Conservation (phyloP, 2,888 invertebrate genomes). For the Melipona bicolor region DNA sequence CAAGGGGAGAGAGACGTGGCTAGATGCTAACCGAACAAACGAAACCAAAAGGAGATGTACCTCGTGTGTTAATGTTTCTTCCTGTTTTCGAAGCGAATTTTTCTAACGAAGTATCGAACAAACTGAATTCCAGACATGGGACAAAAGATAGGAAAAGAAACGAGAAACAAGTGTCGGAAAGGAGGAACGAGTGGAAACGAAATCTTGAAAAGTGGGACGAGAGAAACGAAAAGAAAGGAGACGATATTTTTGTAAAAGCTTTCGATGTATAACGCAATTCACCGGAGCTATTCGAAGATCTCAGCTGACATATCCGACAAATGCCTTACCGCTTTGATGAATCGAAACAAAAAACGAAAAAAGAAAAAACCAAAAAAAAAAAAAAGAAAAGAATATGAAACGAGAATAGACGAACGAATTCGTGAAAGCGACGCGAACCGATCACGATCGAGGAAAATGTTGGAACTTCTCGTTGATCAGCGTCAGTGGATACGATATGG, state of each 20-base stretch:
- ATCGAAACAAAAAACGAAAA: slow-evolving; percentile 2
- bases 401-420: slow-evolving; percentile 16
- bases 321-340: slow-evolving; percentile 83
- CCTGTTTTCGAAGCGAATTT: slow-evolving; percentile 45
- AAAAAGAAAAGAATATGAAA: background rate
- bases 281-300: slow-evolving; percentile 79
- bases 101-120: slow-evolving; percentile 36
- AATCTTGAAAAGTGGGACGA: slow-evolving; percentile 1
- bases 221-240: slow-evolving; percentile 10
- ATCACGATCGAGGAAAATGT: slow-evolving; percentile 25
- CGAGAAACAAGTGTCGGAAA: background rate
- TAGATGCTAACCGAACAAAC: slow-evolving; percentile 18
- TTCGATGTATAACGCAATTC: slow-evolving; percentile 77
- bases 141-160: background rate
- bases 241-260: slow-evolving; percentile 82
- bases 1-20: background rate
- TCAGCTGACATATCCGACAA: slow-evolving; percentile 83
- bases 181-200: background rate
- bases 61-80: slow-evolving; percentile 47
- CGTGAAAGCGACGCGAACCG: slow-evolving; percentile 29
- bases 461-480: slow-evolving; percentile 24
- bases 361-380: background rate
- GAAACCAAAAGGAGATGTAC: slow-evolving; percentile 18
- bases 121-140: slow-evolving; percentile 10
- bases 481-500: slow-evolving; percentile 4